Percentiles rank a stretch among this genome's conserved stretches.
These are phyloP conservation scores for Perca flavescens DNA, from an alignment of 2,113 vertebrate species.

Conservation along the genomic window DNA sequence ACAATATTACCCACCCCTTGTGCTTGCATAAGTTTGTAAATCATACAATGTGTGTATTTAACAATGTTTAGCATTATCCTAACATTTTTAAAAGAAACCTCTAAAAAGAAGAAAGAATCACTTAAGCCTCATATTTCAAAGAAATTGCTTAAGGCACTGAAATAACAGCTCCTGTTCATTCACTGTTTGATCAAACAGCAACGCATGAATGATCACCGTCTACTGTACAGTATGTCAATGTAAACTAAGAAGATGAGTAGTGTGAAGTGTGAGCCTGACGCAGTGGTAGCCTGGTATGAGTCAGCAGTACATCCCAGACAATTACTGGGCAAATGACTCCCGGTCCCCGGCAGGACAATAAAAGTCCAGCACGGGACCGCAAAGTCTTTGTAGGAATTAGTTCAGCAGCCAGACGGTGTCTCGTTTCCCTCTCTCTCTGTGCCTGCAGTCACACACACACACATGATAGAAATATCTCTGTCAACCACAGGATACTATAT, in stretches of 20 bases:
- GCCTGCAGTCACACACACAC: constrained; percentile 6
- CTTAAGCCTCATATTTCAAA: constrained; percentile 12
- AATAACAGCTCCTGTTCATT: constrained; percentile 23
- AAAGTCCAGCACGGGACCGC: constrained; percentile 38
- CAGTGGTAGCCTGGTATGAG: constrained; percentile 52
- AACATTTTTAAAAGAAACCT: neutral
- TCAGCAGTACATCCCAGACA: constrained; percentile 64
- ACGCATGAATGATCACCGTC: constrained; percentile 15
- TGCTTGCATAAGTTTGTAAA: too few relatives aligned
- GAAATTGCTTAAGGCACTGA: neutral
- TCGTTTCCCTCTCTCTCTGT: neutral
- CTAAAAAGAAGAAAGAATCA: neutral
- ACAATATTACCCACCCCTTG: too few relatives aligned
- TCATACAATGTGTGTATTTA: neutral
- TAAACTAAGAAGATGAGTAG: constrained; percentile 38
- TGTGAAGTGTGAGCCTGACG: constrained; percentile 37
- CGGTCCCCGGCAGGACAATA: constrained; percentile 20
- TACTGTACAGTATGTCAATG: neutral
- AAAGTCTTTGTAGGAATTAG: constrained; percentile 46
- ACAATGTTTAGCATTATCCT: too few relatives aligned
- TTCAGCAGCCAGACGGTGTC: constrained; percentile 18
- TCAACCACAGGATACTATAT: neutral
- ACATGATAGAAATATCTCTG: constrained; percentile 20
- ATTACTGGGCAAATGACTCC: constrained; percentile 50
- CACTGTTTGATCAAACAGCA: constrained; percentile 41